phyloP scores from a whole-genome alignment of 30 jellyfish, hydroid and myxozoan genomes.

The Chrysaora quinquecirrha region DNA sequence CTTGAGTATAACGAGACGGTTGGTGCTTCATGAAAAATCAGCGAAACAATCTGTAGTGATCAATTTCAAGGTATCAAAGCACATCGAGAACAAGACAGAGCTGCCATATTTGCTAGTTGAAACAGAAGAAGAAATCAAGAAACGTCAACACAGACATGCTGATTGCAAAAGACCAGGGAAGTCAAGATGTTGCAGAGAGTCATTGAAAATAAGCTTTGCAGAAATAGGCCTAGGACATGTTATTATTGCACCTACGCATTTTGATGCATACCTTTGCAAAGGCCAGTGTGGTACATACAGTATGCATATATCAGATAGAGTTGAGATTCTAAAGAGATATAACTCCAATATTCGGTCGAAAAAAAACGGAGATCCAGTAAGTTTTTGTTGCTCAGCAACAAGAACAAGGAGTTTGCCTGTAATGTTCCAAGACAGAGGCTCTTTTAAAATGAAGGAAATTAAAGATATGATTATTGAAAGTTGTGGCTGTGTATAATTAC shows the following conservation, averaged over 20 bases:
- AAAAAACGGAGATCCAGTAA: background rate
- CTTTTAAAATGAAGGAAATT: background rate
- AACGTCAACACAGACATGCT: background rate
- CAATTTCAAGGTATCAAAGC: too few species aligned
- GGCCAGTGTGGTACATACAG: background rate
- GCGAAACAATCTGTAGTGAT: too few species aligned
- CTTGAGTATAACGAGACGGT: too few species aligned
- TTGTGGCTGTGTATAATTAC: too few species aligned
- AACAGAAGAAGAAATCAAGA: background rate
- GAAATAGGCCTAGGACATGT: background rate
- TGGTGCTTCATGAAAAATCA: too few species aligned
- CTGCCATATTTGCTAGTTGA: background rate
- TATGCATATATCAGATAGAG: background rate
- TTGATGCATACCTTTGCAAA: background rate
- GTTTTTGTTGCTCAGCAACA: background rate
- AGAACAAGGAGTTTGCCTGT: background rate
- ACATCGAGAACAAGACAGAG: too few species aligned
- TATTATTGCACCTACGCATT: background rate
- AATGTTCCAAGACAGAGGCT: background rate
- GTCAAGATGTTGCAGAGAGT: background rate
- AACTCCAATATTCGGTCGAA: background rate
- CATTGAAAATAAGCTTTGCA: background rate
- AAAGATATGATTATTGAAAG: background rate
- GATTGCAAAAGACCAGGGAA: background rate
- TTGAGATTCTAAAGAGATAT: background rate